Evolutionary conservation across 2,113 vertebrate species (phyloP), one percentile per base, ranked within the genome.

Genomic region (Picathartes gymnocephalus): DNA sequence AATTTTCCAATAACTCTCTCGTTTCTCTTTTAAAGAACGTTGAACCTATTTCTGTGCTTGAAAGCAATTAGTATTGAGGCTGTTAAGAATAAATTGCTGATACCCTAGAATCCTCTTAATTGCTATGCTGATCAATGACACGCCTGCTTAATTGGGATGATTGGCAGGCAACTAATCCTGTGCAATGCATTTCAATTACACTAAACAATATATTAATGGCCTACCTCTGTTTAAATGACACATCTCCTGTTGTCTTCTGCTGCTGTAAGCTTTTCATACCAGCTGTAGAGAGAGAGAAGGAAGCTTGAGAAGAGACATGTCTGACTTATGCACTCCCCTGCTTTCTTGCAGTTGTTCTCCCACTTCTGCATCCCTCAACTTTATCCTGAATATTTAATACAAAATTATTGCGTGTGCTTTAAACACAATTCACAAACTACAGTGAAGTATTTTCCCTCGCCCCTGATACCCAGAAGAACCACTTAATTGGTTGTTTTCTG

Each of bases 121-220:
- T 96, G 91, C 89, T 95, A 77, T 87, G 76, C 82, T 96, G 93
- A 97, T 95, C 95, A 95, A 95, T 97, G 97, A 74, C 78, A 93
- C 3, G 23, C 77, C 90, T 90, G 92, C 87, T 96, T 97, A 97
- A 96, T 95, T 96, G 93, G 86, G 79, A 93, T 97, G 97, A 97
- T 86, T 92, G 95, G 78, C 95, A 96, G 95, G 68, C 72, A 94
- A 53, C 70, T 83, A 94, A 94, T 93, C 91, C 83, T 90, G 40
- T 81, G 87, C 81, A 86, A 61, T 70, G 84, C 85, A 93, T 97
- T 95, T 96, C 85, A 92, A 80, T 95, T 95, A 88, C 58, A 62
- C 80, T 90, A 76, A 93, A 88, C 86, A 92, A 95, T 83, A 23
- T 76, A 90, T 83, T 79, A 94, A 88, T 81, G 79, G 81, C 44